Conservation (phyloP, 2,888 invertebrate genomes). For the Parnassius smintheus region DNA sequence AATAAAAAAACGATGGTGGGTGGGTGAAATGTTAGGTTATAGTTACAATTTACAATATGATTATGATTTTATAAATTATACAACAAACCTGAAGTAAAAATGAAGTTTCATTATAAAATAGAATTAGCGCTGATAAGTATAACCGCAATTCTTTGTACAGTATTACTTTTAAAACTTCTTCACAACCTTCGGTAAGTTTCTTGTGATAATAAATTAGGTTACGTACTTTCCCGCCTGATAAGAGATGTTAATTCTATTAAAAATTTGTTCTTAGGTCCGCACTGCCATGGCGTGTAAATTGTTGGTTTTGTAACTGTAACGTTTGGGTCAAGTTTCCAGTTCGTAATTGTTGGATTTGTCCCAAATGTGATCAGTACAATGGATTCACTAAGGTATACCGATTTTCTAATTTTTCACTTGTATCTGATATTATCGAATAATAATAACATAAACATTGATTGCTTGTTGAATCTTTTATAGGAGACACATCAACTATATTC, state of each 20-base stretch:
- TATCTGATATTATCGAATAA: not conserved
- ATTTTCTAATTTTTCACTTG: not conserved
- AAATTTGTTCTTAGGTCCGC: conserved; percentile 77
- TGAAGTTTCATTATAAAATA: conserved; percentile 64
- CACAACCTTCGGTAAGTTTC: conserved; percentile 64
- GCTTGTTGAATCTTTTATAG: too few relatives aligned
- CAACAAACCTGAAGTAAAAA: conserved; percentile 49
- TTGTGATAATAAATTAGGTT: conserved; percentile 47
- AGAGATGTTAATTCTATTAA: conserved; percentile 33
- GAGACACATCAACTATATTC: too few relatives aligned
- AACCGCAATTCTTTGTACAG: conserved; percentile 59
- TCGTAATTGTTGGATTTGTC: conserved; percentile 89
- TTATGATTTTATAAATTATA: conserved; percentile 49
- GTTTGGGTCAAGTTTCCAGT: conserved; percentile 85
- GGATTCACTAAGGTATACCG: conserved; percentile 87
- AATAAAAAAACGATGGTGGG: conserved; percentile 36
- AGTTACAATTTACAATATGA: conserved; percentile 40
- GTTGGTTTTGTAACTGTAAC: conserved; percentile 93
- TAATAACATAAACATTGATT: too few relatives aligned
- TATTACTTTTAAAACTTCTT: conserved; percentile 63
- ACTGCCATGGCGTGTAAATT: conserved; percentile 87
- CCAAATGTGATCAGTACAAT: conserved; percentile 92
- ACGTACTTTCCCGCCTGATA: conserved; percentile 68
- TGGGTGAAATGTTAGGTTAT: conserved; percentile 63
- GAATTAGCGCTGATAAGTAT: conserved; percentile 62